A percentile compares a stretch with the other conserved stretches of the same genome.
These are phyloP conservation scores for Poecile atricapillus DNA, from an alignment of 2,113 vertebrate genomes.

Conservation along the genomic window DNA sequence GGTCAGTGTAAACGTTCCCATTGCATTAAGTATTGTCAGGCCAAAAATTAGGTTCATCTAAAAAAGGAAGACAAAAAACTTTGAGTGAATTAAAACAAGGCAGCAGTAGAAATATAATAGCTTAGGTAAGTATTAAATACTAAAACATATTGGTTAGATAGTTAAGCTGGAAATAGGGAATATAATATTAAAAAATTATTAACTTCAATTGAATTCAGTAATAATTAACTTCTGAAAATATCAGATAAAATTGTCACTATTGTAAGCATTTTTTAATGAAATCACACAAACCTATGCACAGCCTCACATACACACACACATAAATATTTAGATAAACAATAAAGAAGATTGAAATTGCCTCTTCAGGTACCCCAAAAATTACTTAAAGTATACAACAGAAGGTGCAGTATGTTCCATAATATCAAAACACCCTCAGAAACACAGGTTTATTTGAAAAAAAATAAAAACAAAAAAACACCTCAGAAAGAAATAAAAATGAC, in stretches of 20 bases:
- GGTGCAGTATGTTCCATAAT: background rate
- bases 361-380: background rate
- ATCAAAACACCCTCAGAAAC: background rate
- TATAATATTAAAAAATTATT: background rate
- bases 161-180: background rate
- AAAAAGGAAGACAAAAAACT: background rate
- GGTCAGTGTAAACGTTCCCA: background rate
- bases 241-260: background rate
- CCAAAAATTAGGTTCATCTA: fast-evolving
- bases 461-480: background rate
- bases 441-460: background rate
- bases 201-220: background rate
- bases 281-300: background rate
- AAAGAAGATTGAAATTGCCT: background rate
- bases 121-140: background rate
- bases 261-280: background rate
- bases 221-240: background rate
- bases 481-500: background rate
- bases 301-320: background rate
- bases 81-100: background rate
- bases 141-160: background rate
- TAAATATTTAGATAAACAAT: background rate
- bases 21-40: background rate
- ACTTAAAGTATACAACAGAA: background rate
- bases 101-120: background rate